A percentile compares a stretch with the other conserved stretches of the same genome.
phyloP scores from a whole-genome alignment of 2,888 invertebrate genomes.

The Hylaea fasciaria region DNA sequence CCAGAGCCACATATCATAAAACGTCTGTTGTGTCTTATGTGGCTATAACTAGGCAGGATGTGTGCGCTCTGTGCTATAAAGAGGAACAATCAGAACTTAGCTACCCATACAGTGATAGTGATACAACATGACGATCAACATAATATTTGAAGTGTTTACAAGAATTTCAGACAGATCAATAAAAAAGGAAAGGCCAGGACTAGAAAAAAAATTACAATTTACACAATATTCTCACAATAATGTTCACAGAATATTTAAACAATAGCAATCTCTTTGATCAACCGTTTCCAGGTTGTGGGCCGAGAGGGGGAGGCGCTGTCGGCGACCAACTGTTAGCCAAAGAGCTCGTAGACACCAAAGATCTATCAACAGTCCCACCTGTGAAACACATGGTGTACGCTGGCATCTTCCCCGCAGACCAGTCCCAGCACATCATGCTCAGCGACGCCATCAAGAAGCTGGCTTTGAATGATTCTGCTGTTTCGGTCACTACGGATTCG shows the following conservation, averaged over 20 bases:
- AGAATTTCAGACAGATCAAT: no score
- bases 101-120: no score
- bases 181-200: no score
- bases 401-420: conserved; percentile 94
- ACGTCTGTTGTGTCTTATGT: no score
- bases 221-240: no score
- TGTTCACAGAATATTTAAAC: not conserved
- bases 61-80: no score
- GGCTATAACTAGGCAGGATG: no score
- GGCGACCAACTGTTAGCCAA: conserved; percentile 73
- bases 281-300: conserved; percentile 70
- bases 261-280: not conserved
- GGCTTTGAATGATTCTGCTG: conserved; percentile 97
- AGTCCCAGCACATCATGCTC: conserved; percentile 91
- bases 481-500: conserved; percentile 91
- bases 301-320: conserved; percentile 75
- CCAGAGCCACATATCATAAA: no score
- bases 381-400: conserved; percentile 82
- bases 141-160: no score
- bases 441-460: conserved; percentile 95
- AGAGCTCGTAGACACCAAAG: conserved; percentile 56
- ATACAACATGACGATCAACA: no score
- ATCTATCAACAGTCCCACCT: conserved; percentile 52
- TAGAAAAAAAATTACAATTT: no score
- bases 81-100: no score